These are phyloP conservation scores for Allolobophora icterica DNA, from an alignment of 2,888 invertebrate genomes.

Conservation along the genomic window DNA sequence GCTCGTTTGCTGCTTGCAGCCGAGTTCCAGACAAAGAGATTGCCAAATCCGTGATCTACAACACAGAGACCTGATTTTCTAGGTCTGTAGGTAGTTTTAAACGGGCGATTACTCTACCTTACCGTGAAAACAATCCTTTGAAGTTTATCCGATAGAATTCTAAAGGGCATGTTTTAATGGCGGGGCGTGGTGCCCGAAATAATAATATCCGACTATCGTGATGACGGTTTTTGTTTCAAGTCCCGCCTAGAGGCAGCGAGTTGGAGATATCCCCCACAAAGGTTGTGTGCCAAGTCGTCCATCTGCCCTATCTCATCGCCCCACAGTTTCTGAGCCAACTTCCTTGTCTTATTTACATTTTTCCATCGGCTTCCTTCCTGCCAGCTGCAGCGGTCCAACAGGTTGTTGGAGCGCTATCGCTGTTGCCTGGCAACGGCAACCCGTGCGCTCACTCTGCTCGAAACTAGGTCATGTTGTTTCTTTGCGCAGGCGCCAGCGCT, in stretches of 20 bases:
- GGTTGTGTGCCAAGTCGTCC: neutral
- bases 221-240: neutral
- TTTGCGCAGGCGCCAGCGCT: neutral
- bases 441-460: neutral
- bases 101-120: too few relatives aligned
- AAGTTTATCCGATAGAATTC: neutral
- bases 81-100: too few relatives aligned
- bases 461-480: slow-evolving; percentile 10
- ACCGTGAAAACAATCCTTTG: neutral
- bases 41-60: too few relatives aligned
- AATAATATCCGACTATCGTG: neutral
- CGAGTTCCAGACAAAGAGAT: too few relatives aligned
- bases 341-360: neutral
- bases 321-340: neutral
- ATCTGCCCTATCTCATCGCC: neutral
- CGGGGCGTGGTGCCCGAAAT: neutral
- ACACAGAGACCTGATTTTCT: too few relatives aligned
- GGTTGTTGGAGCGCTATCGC: slow-evolving; percentile 5
- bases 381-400: neutral
- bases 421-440: neutral
- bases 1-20: too few relatives aligned
- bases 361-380: neutral
- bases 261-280: neutral
- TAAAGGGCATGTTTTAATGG: neutral
- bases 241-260: neutral